Evolutionary conservation across 2,113 vertebrate species (phyloP).

Genomic region (Grammomys dolichurus): DNA sequence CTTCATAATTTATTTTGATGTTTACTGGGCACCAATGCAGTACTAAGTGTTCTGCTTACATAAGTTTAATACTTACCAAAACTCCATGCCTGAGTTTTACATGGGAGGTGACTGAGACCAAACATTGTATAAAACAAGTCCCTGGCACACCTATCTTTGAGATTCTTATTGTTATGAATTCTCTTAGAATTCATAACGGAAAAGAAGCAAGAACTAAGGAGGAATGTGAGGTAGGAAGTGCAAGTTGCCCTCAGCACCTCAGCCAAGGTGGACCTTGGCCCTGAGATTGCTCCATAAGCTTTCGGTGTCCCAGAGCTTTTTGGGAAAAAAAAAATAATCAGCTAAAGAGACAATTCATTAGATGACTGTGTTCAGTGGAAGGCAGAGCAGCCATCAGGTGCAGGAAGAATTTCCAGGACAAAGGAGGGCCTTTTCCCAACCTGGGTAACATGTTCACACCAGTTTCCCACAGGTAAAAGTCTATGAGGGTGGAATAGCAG

Average conservation of each 20-base stretch:
- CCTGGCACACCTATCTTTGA: background rate
- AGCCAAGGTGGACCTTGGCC: background rate
- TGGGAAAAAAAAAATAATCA: background rate
- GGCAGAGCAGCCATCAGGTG: background rate
- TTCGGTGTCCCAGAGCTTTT: background rate
- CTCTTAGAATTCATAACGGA: constrained; percentile 9
- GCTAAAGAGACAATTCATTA: background rate
- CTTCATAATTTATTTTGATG: constrained; percentile 23
- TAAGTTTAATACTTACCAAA: constrained; percentile 22
- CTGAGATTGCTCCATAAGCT: background rate
- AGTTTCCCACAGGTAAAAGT: constrained; percentile 16
- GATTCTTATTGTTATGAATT: background rate
- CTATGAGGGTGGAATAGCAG: background rate
- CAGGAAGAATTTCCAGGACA: background rate
- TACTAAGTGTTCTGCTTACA: constrained; percentile 24
- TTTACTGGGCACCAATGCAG: background rate
- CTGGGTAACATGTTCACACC: background rate
- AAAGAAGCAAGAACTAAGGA: background rate
- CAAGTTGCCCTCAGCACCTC: background rate
- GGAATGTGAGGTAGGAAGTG: background rate
- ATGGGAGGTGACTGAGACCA: background rate
- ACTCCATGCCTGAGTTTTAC: background rate
- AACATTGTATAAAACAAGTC: background rate
- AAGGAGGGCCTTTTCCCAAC: background rate
- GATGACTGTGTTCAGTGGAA: background rate